Base-by-base conservation (phyloP, 2,113 vertebrate genomes). In the Tiliqua scincoides region DNA sequence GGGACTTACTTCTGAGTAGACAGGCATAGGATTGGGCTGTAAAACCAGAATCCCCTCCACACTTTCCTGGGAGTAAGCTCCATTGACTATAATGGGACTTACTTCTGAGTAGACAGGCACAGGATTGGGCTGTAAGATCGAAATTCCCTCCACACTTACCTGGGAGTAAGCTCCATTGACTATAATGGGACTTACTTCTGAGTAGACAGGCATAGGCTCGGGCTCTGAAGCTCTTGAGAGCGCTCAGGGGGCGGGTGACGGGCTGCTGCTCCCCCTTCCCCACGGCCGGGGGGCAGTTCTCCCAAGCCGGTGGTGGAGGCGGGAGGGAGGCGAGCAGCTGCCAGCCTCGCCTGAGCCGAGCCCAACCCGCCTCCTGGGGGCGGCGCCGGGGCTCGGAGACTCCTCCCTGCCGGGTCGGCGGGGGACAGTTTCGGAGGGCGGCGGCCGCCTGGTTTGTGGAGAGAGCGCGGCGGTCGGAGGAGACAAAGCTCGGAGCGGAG, bases 331-430 rank as follows among this genome's bases (percentile, higher is more conserved):
- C 2, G 80, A 3, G 52, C 52, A 15, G 52, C 7, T 4, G 2
- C 3, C 18, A 1, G 67, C 68, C 1, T 67, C 63, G 1, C 23
- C 43, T 1, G 30, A 35, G 70, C 27, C 2, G 32, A 37, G 72
- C 18, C 68, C 82, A 20, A 12, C 57, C 71, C 65, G 37, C 59
- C 54, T 72, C 23, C 18, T 71, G 20, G 40, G 43, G 87, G 77
- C 83, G 87, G 85, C 61, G 75, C 79, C 32, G 18, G 37, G 61
- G 67, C 83, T 85, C 61, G 1, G 77, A 63, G 84, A 89, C 86
- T 91, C 89, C 89, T 88, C 82, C 62, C 91, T 75, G 68, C 52
- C 61, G 76, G 73, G 67, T 32, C 87, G 67, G 67, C 89, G 84
- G 81, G 81, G 89, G 54, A 65, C 15, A 79, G 57, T 84, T 84